A percentile compares a stretch with the other conserved stretches of the same genome.
Evolutionary conservation across 2,888 invertebrate genomes (phyloP).

Genomic region (Andricus curvator): DNA sequence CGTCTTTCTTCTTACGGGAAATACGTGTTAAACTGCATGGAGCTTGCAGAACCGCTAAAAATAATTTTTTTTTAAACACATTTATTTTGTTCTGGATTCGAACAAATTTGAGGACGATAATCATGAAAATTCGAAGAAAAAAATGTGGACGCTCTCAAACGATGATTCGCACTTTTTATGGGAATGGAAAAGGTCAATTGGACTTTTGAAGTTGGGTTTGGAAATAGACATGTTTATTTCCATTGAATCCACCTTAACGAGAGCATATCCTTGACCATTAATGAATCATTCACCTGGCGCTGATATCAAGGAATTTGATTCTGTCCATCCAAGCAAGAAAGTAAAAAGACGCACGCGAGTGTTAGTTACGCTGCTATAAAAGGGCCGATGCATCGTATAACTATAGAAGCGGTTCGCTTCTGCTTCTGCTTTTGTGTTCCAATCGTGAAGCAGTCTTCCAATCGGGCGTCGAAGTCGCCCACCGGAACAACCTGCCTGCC

Average conservation of each 20-base stretch:
- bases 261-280: conserved; percentile 13
- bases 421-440: conserved; percentile 31
- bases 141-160: no score
- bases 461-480: conserved; percentile 73
- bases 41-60: no score
- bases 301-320: conserved; percentile 12
- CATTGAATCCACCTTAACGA: background rate
- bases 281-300: background rate
- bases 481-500: conserved; percentile 54
- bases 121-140: no score
- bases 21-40: no score
- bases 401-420: conserved; percentile 20
- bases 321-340: background rate
- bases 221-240: background rate
- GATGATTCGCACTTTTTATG: conserved; percentile 1
- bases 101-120: no score
- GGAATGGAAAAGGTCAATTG: background rate
- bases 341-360: background rate
- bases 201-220: background rate
- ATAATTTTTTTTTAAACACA: no score
- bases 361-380: conserved; percentile 20
- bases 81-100: no score
- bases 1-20: no score
- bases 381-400: conserved; percentile 35
- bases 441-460: conserved; percentile 51